phyloP scores from a whole-genome alignment of 2,888 invertebrate genomes.

The Amorpha juglandis region DNA sequence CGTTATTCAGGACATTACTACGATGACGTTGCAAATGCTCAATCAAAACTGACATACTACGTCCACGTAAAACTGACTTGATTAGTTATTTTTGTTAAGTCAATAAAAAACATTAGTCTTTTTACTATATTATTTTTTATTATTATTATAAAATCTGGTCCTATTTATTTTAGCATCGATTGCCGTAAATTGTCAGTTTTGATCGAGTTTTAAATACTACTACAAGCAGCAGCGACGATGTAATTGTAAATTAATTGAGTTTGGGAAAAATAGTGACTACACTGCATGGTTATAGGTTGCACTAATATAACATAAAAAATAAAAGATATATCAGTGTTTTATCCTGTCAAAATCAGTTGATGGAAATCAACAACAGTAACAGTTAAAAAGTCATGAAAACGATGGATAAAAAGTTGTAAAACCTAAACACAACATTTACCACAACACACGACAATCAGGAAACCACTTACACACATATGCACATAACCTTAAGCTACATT shows the following conservation, averaged over 20 bases:
- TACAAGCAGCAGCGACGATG: constrained; percentile 5
- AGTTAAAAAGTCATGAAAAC: neutral
- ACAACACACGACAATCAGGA: neutral
- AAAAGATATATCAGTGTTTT: no score
- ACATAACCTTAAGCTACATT: neutral
- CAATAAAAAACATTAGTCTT: no score
- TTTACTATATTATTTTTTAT: no score
- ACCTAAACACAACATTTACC: neutral
- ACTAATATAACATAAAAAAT: no score
- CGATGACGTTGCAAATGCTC: neutral
- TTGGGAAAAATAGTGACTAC: no score
- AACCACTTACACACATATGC: neutral
- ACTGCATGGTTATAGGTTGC: no score
- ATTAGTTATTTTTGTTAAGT: neutral
- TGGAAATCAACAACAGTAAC: neutral
- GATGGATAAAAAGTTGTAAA: neutral
- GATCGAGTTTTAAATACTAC: neutral
- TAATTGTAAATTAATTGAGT: neutral
- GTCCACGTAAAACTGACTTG: neutral
- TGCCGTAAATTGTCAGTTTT: neutral
- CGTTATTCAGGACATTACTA: constrained; percentile 3
- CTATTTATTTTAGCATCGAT: no score
- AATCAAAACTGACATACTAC: constrained; percentile 12
- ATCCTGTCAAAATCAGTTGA: no score
- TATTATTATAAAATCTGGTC: no score